phyloP scores from a whole-genome alignment of 2,797 vertebrate genomes.

The Manis javanica region DNA sequence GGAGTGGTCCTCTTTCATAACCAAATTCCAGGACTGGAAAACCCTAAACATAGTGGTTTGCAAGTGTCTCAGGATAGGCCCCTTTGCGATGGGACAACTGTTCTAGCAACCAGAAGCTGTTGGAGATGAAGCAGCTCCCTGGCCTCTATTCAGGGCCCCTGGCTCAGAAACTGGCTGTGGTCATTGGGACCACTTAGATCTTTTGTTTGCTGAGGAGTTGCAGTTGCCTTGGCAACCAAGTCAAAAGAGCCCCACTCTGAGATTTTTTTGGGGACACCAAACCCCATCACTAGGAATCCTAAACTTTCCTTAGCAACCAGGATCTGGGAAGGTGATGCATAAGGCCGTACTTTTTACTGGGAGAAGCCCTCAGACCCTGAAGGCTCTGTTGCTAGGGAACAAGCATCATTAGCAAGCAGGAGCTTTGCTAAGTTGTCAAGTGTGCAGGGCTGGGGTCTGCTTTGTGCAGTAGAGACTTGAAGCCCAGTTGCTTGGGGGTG shows the following conservation, averaged over 20 bases:
- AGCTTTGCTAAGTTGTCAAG: not conserved
- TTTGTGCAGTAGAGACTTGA: not conserved
- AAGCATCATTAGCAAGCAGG: constrained; percentile 47
- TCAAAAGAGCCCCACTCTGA: not conserved
- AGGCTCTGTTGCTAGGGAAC: constrained; percentile 62
- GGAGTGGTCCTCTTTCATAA: not conserved
- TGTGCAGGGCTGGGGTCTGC: not conserved
- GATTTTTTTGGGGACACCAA: constrained; percentile 43
- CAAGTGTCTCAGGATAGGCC: not conserved
- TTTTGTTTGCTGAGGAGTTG: constrained; percentile 39
- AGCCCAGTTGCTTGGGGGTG: not conserved
- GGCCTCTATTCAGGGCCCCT: not conserved
- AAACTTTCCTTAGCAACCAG: constrained; percentile 63
- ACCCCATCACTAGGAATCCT: not conserved
- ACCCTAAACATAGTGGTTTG: not conserved
- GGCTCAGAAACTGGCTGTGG: not conserved
- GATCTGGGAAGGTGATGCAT: constrained; percentile 40
- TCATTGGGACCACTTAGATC: not conserved
- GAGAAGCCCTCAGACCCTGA: not conserved
- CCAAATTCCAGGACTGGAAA: not conserved
- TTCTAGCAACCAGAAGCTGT: constrained; percentile 88
- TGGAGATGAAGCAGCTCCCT: not conserved
- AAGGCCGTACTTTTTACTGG: constrained; percentile 24
- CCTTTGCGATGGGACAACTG: not conserved
- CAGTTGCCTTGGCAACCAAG: constrained; percentile 63